Base-by-base conservation (phyloP, 2,797 vertebrate genomes). In the Mionectes olivaceus region DNA sequence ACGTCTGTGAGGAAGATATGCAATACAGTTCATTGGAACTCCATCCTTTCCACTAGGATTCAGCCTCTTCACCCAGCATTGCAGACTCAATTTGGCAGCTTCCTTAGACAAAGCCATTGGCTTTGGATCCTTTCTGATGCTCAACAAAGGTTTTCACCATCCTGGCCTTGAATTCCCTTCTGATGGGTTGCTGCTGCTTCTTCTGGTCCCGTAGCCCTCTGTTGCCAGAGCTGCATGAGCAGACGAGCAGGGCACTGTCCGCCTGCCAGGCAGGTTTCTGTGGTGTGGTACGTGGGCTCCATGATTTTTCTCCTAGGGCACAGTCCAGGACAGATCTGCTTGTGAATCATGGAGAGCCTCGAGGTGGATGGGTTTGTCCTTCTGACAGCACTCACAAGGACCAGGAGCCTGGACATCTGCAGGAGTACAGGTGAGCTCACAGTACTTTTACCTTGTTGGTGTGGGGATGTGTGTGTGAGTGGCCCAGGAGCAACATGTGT, bases 321-420 rank as follows among this genome's bases (percentile, higher is more conserved):
- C 8, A 56, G 24, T 30, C 23, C 24, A 10, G 55, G 60, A 44
- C n/a, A 41, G 35, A n/a, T 35, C 55, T n/a, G 41, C 19, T 6
- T 1, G 2, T 37, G 43, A 19, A 33, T 55, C 55, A 6, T 4
- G 35, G 56, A 19, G 35, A 69, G 37, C 60, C n/a, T 10, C 5
- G 16, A 41, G 43, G 7, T 23, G 17, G 56, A 4, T 56, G 8
- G 13, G 6, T 74, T 46, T 44, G 75, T 10, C 10, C 53, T 50
- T n/a, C 63, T 37, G 43, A 33, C 21, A 41, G 64, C 1, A 0
- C 56, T 35, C 1, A 0, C 1, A 9, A 39, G 79, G 53, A 53
- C 30, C 7, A 13, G 33, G 52, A 28, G 18, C 60, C 33, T 16
- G 39, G 5, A 21, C 12, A 2, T 3, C 44, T 13, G 21, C 24